Conservation (phyloP, 2,797 vertebrate genomes). For the Amblyraja radiata region DNA sequence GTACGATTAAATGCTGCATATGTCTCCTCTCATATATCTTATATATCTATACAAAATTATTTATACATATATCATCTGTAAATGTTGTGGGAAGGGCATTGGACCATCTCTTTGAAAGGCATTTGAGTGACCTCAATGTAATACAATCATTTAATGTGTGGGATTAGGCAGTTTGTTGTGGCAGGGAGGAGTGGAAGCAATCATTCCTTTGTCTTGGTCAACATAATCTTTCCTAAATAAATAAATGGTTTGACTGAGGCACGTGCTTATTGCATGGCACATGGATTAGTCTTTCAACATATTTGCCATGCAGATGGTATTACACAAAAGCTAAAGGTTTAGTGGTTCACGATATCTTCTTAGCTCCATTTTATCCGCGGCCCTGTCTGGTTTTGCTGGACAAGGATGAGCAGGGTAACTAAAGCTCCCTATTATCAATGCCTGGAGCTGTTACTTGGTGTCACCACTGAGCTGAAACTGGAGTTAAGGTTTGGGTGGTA, state of each 20-base stretch:
- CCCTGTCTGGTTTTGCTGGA: neutral
- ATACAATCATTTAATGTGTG: slow-evolving; percentile 10
- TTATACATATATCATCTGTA: neutral
- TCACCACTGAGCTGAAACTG: neutral
- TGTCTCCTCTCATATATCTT: neutral
- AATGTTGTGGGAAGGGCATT: neutral
- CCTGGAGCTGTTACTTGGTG: neutral
- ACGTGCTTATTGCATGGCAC: neutral
- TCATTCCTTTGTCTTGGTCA: neutral
- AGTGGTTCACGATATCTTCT: neutral
- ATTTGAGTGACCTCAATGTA: slow-evolving; percentile 21
- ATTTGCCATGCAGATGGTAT: neutral
- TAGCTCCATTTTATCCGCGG: neutral
- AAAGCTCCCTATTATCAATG: neutral
- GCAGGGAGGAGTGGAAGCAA: slow-evolving; percentile 5
- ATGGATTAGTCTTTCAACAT: neutral
- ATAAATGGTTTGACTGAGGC: neutral
- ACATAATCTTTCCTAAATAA: neutral
- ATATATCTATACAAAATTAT: neutral
- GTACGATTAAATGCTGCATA: neutral
- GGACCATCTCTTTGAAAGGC: slow-evolving; percentile 7
- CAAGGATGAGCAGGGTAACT: no score
- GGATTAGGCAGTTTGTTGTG: neutral
- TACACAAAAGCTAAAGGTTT: neutral
- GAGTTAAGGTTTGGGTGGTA: neutral